These are phyloP conservation scores for Prionailurus viverrinus DNA, from an alignment of 2,113 vertebrate species.

Conservation along the genomic window DNA sequence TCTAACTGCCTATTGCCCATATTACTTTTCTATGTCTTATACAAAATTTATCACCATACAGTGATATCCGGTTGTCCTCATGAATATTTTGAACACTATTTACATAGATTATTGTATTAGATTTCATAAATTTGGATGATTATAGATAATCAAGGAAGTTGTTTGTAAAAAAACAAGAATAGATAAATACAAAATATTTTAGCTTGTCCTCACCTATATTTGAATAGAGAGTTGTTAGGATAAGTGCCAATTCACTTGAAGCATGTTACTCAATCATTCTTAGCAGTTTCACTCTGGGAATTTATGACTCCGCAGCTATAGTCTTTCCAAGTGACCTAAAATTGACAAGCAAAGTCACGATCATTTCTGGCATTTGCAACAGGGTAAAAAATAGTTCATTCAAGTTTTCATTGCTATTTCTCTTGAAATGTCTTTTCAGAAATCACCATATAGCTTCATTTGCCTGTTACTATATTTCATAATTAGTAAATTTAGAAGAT, in stretches of 20 bases:
- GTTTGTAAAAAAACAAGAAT: not conserved
- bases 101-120: not conserved
- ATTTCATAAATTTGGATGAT: not conserved
- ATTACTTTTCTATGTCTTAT: not conserved
- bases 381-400: constrained; percentile 1
- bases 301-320: not conserved
- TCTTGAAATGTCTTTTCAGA: constrained; percentile 13
- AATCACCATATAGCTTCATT: not conserved
- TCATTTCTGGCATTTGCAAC: constrained; percentile 3
- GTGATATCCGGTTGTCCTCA: not conserved
- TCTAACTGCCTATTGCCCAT: not conserved
- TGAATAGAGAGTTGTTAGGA: not conserved
- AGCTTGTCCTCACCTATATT: not conserved
- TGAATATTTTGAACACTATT: not conserved
- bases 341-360: not conserved
- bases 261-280: not conserved
- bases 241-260: not conserved
- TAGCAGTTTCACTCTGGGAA: not conserved
- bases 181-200: not conserved
- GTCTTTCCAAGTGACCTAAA: constrained; percentile 8
- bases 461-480: not conserved
- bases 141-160: not conserved
- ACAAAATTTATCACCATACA: not conserved
- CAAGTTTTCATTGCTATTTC: not conserved
- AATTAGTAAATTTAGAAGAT: not conserved